phyloP scores from a whole-genome alignment of 2,113 vertebrate genomes.

The Paradisaea rubra region DNA sequence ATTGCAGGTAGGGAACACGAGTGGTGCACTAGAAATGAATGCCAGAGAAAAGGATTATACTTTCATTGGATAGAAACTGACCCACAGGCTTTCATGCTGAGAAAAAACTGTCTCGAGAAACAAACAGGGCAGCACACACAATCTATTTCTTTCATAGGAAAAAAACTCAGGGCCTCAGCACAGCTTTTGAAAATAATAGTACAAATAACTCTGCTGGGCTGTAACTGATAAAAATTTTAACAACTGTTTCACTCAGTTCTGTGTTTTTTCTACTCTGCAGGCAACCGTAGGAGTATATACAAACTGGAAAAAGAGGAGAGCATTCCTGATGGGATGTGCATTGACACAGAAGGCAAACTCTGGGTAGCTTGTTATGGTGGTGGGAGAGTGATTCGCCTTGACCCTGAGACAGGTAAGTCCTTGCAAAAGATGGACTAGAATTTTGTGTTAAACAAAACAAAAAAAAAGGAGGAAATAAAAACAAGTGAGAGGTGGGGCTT shows the following conservation, averaged over 20 bases:
- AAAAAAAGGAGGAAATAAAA: not conserved
- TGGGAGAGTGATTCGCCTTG: conserved; percentile 86
- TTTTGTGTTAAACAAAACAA: not conserved
- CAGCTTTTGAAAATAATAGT: not conserved
- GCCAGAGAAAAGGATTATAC: not conserved
- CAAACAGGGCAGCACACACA: not conserved
- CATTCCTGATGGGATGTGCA: conserved; percentile 90
- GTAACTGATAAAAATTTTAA: not conserved
- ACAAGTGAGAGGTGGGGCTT: accelerated
- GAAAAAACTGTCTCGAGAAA: not conserved
- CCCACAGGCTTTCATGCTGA: not conserved
- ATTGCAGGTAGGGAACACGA: not conserved
- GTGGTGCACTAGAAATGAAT: not conserved
- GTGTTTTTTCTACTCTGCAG: conserved; percentile 29
- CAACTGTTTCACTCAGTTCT: not conserved
- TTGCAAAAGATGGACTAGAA: not conserved
- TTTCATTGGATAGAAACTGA: not conserved
- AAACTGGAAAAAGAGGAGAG: conserved; percentile 80
- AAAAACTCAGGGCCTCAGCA: not conserved
- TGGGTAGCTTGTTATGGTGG: conserved; percentile 92
- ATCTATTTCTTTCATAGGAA: not conserved
- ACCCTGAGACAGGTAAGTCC: conserved; percentile 82
- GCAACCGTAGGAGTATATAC: conserved; percentile 75
- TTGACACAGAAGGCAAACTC: conserved; percentile 83
- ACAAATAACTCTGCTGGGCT: not conserved